These are phyloP conservation scores for Trachemys scripta DNA, from an alignment of 2,113 vertebrate genomes.

Conservation along the genomic window DNA sequence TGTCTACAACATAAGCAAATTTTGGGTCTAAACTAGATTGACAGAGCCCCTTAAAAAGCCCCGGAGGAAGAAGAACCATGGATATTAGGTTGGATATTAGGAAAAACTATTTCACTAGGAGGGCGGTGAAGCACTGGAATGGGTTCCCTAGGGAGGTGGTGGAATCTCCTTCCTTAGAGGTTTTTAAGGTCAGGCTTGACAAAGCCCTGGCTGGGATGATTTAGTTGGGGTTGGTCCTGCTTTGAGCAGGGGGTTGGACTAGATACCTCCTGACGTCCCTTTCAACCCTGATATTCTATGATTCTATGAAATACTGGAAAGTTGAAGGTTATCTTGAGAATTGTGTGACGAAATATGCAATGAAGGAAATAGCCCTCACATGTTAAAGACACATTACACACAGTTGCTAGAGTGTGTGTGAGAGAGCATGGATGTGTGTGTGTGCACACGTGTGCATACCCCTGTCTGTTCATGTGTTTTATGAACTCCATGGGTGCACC, in stretches of 20 bases:
- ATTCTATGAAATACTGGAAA: neutral
- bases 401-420: neutral
- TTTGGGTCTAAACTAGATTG: neutral
- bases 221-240: no score
- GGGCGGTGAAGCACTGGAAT: no score
- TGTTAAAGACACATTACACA: neutral
- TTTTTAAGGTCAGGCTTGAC: no score
- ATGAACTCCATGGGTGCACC: neutral
- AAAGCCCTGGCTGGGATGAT: no score
- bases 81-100: no score
- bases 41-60: neutral
- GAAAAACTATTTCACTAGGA: no score
- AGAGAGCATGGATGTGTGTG: accelerated
- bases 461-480: neutral
- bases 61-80: accelerated
- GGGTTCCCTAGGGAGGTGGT: no score
- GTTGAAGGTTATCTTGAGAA: accelerated
- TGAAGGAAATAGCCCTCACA: neutral
- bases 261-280: no score
- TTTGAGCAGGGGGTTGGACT: no score
- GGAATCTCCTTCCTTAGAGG: no score
- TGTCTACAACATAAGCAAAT: neutral
- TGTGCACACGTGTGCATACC: accelerated
- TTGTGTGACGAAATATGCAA: neutral
- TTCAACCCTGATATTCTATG: no score